Conservation (phyloP, 2,888 invertebrate species). For the Thereva nobilitata region DNA sequence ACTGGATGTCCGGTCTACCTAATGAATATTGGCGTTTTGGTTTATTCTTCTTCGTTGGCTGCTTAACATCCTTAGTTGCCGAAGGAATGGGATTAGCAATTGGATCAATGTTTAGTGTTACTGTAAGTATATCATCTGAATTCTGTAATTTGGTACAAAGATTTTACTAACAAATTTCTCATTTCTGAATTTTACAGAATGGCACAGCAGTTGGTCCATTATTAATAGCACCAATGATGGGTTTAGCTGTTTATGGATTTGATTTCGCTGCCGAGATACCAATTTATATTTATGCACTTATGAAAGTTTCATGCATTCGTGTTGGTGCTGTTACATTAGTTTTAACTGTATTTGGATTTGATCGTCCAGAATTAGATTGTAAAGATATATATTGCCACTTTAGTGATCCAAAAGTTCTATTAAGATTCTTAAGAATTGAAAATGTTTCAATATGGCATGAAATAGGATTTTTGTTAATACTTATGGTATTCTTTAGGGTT, state of each 20-base stretch:
- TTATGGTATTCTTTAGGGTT: conserved; percentile 64
- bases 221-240: conserved; percentile 68
- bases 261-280: conserved; percentile 70
- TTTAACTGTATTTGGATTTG: conserved; percentile 67
- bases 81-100: conserved; percentile 80
- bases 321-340: conserved; percentile 68
- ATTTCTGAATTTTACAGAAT: conserved; percentile 62
- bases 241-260: conserved; percentile 70
- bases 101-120: conserved; percentile 69
- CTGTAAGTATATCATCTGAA: conserved; percentile 60
- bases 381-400: conserved; percentile 68
- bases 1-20: conserved; percentile 72
- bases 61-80: conserved; percentile 72
- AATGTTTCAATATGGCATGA: conserved; percentile 64
- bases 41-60: conserved; percentile 69
- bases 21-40: conserved; percentile 67
- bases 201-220: conserved; percentile 71
- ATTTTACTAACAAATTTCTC: not conserved
- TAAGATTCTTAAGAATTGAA: conserved; percentile 66
- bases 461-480: conserved; percentile 60
- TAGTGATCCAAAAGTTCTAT: conserved; percentile 65
- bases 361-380: conserved; percentile 63
- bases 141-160: not conserved
- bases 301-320: conserved; percentile 70
- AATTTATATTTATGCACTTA: conserved; percentile 63